Base-by-base conservation (phyloP, 2,113 vertebrate genomes). In the Neomonachus schauinslandi region DNA sequence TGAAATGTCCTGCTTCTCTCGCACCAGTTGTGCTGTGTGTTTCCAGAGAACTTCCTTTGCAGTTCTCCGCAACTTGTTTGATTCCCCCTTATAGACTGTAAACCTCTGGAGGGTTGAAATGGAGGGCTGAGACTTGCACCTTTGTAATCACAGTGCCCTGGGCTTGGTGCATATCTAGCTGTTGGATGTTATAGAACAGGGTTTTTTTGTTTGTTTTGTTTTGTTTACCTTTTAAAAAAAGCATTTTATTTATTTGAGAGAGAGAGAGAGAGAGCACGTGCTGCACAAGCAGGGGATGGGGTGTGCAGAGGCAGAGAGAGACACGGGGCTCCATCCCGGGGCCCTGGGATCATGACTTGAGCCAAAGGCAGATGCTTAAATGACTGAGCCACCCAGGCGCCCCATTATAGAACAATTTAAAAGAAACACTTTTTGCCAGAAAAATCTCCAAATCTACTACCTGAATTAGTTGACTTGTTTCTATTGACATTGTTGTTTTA, bases 11-110 rank as follows among this genome's bases (percentile, higher is more conserved):
- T 39, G 31, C 15, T 24, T 12, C 9, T 8, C 49, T 55, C 31
- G 19, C 13, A 53, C 7, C 21, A 15, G 1, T 26, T 9, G 36
- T 19, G 1, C n/a, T n/a, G 31, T 46, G 0, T 26, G n/a, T 61
- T 67, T 67, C 46, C 46, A 46, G 46, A 46, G 46, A 5, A 59
- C 14, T 65, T 11, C 5, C 1, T 3, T 36, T 80, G 36, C 24
- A 22, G 53, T 65, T 79, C 2, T 16, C 24, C 72, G 3, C 28
- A 36, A 4, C n/a, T 24, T 15, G 15, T 33, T 57, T 4, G 65
- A 59, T 46, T 49, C 55, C 61, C 2, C 5, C 2, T 49, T 42
- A 3, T 3, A 59, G 21, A 53, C 36, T n/a, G 0, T 22, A 42
- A 72, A 16, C 24, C 11, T n/a, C 19, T 18, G 18, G 9, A 46